Conservation (phyloP, 2,113 vertebrate species). For the Eolophus roseicapilla region DNA sequence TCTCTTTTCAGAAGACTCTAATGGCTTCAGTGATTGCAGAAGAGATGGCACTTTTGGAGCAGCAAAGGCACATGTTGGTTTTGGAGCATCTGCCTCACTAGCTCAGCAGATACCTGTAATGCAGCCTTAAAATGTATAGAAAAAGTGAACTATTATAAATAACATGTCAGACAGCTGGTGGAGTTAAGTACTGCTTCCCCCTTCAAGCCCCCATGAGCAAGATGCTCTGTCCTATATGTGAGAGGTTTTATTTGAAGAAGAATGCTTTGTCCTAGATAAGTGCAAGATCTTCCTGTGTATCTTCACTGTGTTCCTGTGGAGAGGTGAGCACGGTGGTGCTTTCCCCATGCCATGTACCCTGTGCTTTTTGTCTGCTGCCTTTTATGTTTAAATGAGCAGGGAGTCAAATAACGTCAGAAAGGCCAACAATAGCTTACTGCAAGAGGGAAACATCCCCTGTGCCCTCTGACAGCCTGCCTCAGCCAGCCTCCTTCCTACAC, state of each 20-base stretch:
- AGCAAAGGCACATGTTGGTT: neutral
- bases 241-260: neutral
- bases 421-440: neutral
- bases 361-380: neutral
- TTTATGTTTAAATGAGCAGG: neutral
- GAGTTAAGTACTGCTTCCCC: neutral
- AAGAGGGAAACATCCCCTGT: neutral
- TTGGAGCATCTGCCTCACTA: constrained; percentile 11
- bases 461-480: neutral
- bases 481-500: neutral
- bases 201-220: neutral
- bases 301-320: neutral
- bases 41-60: neutral
- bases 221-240: neutral
- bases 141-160: neutral
- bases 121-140: neutral
- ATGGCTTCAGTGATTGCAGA: neutral
- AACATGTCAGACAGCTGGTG: neutral
- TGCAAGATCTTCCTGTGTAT: neutral
- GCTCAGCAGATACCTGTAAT: neutral
- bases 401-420: neutral
- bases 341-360: neutral
- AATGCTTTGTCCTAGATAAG: neutral
- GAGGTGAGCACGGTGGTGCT: neutral
- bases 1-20: neutral